These are phyloP conservation scores for Oryzias woworae DNA, from an alignment of 2,113 vertebrate genomes.

Conservation along the genomic window DNA sequence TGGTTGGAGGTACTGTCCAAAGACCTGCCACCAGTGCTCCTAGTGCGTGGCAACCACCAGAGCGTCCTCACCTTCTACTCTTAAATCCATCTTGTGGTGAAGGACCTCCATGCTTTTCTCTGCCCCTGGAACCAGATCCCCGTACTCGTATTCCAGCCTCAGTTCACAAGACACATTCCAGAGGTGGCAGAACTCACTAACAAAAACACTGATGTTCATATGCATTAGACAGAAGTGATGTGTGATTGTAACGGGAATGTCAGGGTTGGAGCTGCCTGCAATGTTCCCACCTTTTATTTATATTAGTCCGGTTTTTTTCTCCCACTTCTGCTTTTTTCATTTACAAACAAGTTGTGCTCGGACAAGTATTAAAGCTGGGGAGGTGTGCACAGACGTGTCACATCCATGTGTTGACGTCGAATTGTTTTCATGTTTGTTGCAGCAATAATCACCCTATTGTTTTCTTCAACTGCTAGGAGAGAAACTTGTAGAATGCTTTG, in stretches of 20 bases:
- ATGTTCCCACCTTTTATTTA: constrained; percentile 33
- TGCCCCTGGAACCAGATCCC: constrained; percentile 45
- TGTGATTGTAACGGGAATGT: constrained; percentile 24
- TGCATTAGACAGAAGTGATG: constrained; percentile 26
- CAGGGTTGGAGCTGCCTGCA: constrained; percentile 10
- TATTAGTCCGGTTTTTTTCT: constrained; percentile 35
- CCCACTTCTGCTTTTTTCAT: constrained; percentile 36
- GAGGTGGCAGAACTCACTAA: constrained; percentile 26
- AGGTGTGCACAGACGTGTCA: constrained; percentile 56
- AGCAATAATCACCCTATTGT: constrained; percentile 87
- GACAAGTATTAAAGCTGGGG: constrained; percentile 47
- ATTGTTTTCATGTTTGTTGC: constrained; percentile 83
- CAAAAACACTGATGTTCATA: constrained; percentile 31
- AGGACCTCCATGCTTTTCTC: constrained; percentile 13
- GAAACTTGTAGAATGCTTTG: constrained; percentile 79
- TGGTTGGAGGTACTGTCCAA: constrained; percentile 94
- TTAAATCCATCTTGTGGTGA: constrained; percentile 65
- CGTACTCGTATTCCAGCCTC: constrained; percentile 39
- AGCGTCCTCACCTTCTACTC: constrained; percentile 99
- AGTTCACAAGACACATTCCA: constrained; percentile 42
- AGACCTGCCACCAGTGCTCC: constrained; percentile 91
- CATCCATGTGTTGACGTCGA: constrained; percentile 36
- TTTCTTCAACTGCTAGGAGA: constrained; percentile 80
- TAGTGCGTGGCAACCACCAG: constrained; percentile 98
- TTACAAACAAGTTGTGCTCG: constrained; percentile 14